These are phyloP conservation scores for Coenonympha glycerion DNA, from an alignment of 2,888 invertebrate genomes.

Conservation along the genomic window DNA sequence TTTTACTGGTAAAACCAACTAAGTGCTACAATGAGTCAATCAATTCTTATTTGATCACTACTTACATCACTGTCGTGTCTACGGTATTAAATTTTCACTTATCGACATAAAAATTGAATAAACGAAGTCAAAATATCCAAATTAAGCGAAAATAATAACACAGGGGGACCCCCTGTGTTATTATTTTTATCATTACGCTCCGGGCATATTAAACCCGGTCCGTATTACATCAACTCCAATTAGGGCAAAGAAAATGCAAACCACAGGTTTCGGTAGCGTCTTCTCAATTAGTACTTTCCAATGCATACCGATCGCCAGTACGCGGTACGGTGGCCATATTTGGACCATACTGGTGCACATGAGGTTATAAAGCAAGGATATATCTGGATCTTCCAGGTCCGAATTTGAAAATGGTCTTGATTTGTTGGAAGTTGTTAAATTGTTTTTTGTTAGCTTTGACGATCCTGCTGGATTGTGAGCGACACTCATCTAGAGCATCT, in stretches of 20 bases:
- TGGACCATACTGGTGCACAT: conserved; percentile 28
- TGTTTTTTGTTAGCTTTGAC: no score
- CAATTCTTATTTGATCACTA: no score
- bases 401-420: no score
- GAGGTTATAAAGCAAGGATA: conserved; percentile 30
- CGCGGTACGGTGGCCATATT: conserved; percentile 48
- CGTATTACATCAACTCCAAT: conserved; percentile 7
- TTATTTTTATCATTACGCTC: background rate
- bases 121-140: conserved; percentile 2
- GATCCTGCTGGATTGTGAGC: no score
- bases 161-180: no score
- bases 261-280: conserved; percentile 19
- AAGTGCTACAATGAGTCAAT: background rate
- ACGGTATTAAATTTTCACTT: background rate
- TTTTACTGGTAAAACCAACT: no score
- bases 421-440: no score
- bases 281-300: conserved; percentile 69
- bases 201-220: background rate
- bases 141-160: conserved; percentile 5
- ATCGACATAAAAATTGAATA: conserved; percentile 1
- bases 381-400: conserved; percentile 20
- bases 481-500: no score
- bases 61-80: background rate
- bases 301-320: conserved; percentile 53
- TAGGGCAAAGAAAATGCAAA: conserved; percentile 17